These are phyloP conservation scores for Drosophila affinis DNA, from an alignment of 2,888 invertebrate species.

Conservation along the genomic window DNA sequence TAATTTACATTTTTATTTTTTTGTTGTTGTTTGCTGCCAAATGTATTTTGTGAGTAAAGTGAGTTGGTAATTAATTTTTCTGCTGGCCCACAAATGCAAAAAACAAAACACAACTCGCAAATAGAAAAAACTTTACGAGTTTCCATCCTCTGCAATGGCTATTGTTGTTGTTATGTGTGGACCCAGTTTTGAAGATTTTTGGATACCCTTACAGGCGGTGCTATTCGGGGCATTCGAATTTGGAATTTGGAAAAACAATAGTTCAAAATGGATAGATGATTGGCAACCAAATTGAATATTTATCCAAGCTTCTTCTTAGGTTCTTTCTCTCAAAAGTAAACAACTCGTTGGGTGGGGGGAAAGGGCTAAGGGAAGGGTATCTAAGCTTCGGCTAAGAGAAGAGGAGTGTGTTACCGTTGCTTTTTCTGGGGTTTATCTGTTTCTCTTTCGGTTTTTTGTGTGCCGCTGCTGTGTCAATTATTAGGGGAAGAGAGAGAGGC, in stretches of 20 bases:
- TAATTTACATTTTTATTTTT: conserved; percentile 37
- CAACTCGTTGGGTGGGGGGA: background rate
- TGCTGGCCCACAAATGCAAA: background rate
- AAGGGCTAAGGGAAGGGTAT: background rate
- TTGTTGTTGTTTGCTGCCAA: conserved; percentile 17
- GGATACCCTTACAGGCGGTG: background rate
- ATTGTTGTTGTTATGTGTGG: conserved; percentile 17
- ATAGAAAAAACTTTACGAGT: conserved; percentile 8
- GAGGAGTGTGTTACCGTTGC: background rate
- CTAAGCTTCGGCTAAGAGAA: background rate
- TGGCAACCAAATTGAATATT: too few species aligned
- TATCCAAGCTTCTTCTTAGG: too few species aligned
- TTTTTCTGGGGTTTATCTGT: conserved; percentile 1
- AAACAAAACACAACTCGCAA: conserved; percentile 11
- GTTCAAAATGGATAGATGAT: too few species aligned
- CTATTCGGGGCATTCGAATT: too few species aligned
- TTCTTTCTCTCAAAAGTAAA: too few species aligned
- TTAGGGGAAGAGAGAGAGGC: conserved; percentile 32
- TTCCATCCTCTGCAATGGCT: conserved; percentile 20
- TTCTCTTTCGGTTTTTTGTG: conserved; percentile 8
- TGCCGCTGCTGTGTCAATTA: conserved; percentile 13
- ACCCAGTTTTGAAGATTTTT: conserved; percentile 8
- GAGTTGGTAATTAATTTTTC: conserved; percentile 61
- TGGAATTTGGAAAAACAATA: too few species aligned
- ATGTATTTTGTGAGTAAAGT: conserved; percentile 22